Evolutionary conservation across 2,888 invertebrate species (phyloP).

Genomic region (Eucera pruinosa): DNA sequence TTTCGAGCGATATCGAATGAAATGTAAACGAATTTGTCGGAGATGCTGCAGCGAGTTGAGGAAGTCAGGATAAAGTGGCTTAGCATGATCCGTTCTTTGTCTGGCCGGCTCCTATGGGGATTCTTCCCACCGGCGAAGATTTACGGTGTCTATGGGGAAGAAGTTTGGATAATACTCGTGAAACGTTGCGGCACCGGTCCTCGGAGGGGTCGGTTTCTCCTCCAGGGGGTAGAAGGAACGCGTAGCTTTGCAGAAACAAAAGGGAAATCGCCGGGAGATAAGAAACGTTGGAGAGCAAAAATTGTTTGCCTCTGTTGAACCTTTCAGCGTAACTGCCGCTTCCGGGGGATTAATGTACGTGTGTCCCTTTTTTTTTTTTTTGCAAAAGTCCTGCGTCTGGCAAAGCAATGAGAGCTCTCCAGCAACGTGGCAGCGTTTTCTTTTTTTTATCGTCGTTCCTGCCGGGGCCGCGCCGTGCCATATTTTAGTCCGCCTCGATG

Average conservation of each 20-base stretch:
- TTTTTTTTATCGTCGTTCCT: background rate
- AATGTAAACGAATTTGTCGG: conserved; percentile 38
- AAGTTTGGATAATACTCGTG: conserved; percentile 65
- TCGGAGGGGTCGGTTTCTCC: conserved; percentile 43
- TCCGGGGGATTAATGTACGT: conserved; percentile 12
- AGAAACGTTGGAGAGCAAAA: conserved; percentile 19
- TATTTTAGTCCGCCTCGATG: background rate
- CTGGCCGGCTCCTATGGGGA: conserved; percentile 40
- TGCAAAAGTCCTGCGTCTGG: conserved; percentile 11
- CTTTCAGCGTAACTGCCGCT: conserved; percentile 28
- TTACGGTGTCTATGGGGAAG: conserved; percentile 67
- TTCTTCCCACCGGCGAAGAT: conserved; percentile 56
- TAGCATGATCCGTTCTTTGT: conserved; percentile 57
- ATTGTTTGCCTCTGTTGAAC: conserved; percentile 27
- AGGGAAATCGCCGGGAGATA: conserved; percentile 53
- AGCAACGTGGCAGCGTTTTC: background rate
- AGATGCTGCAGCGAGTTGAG: conserved; percentile 6
- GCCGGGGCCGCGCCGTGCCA: background rate
- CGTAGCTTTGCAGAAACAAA: conserved; percentile 32
- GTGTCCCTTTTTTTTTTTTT: no score
- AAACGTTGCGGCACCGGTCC: conserved; percentile 32
- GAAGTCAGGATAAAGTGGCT: conserved; percentile 61
- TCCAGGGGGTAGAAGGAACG: conserved; percentile 24
- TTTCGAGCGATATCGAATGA: background rate
- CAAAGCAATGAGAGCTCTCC: background rate